Evolutionary conservation across 2,888 invertebrate genomes (phyloP).

Genomic region (Petrolisthes manimaculis): DNA sequence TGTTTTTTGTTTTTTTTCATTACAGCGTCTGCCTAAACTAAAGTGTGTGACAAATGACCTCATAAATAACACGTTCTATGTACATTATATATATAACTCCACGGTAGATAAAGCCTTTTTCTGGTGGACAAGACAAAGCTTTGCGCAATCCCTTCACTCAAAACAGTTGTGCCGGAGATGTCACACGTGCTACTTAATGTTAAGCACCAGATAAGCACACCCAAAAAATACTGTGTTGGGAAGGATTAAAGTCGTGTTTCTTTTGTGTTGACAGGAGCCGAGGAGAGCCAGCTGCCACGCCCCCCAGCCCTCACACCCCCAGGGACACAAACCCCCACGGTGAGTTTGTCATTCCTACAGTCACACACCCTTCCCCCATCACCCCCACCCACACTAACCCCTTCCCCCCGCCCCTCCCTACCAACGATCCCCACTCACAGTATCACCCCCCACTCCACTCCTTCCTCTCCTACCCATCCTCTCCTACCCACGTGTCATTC

Average conservation of each 20-base stretch:
- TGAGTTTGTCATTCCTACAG: not conserved
- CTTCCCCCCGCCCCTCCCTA: not conserved
- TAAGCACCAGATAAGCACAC: too few species aligned
- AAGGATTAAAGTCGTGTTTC: not conserved
- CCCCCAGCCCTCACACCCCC: not conserved
- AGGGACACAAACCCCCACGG: not conserved
- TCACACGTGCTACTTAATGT: too few species aligned
- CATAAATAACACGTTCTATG: too few species aligned
- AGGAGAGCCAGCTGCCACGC: not conserved
- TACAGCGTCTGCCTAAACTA: too few species aligned
- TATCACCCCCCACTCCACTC: not conserved
- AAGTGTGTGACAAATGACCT: too few species aligned
- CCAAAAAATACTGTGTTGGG: not conserved
- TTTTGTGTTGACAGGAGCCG: not conserved
- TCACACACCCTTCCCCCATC: not conserved
- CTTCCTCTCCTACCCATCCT: not conserved
- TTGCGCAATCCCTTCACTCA: too few species aligned
- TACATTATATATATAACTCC: too few species aligned
- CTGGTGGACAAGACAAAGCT: too few species aligned
- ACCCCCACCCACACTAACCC: not conserved
- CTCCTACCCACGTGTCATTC: not conserved
- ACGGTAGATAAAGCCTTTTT: too few species aligned
- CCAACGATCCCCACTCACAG: not conserved
- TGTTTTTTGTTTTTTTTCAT: too few species aligned
- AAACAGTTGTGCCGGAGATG: too few species aligned